Evolutionary conservation across 2,888 invertebrate species (phyloP).

Genomic region (Rotaria macrura): DNA sequence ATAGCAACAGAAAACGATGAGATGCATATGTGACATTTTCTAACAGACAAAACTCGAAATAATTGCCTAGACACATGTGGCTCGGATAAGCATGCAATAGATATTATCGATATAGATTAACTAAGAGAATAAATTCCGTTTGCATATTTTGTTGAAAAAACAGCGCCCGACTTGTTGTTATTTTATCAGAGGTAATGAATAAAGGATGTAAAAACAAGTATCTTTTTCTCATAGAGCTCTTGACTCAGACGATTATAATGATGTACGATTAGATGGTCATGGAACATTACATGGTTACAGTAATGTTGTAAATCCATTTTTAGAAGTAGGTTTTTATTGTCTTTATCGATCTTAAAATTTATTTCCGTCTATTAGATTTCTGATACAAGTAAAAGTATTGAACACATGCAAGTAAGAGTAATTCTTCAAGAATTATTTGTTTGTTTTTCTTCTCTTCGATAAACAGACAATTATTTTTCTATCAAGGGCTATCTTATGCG

Average conservation of each 20-base stretch:
- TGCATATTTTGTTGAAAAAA: background rate
- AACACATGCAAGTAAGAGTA: constrained; percentile 35
- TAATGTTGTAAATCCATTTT: constrained; percentile 50
- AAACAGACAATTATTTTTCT: background rate
- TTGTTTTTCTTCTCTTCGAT: background rate
- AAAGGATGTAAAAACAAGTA: background rate
- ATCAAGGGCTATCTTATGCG: constrained; percentile 79
- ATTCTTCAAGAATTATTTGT: background rate
- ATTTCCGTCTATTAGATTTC: constrained; percentile 35
- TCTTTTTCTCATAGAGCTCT: background rate
- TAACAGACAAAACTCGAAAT: too few species aligned
- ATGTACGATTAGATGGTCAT: constrained; percentile 27
- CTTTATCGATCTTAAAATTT: background rate
- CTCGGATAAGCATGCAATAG: background rate
- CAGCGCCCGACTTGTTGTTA: background rate
- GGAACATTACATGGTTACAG: constrained; percentile 35
- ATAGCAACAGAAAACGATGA: background rate
- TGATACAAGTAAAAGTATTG: constrained; percentile 39
- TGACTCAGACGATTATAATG: constrained; percentile 37
- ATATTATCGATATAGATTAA: background rate
- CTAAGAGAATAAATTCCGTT: background rate
- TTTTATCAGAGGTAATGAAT: background rate
- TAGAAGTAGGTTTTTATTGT: constrained; percentile 56
- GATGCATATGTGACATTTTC: too few species aligned
- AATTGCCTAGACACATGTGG: too few species aligned